Conservation (phyloP, 2,888 invertebrate species). For the Diarsia mendica region DNA sequence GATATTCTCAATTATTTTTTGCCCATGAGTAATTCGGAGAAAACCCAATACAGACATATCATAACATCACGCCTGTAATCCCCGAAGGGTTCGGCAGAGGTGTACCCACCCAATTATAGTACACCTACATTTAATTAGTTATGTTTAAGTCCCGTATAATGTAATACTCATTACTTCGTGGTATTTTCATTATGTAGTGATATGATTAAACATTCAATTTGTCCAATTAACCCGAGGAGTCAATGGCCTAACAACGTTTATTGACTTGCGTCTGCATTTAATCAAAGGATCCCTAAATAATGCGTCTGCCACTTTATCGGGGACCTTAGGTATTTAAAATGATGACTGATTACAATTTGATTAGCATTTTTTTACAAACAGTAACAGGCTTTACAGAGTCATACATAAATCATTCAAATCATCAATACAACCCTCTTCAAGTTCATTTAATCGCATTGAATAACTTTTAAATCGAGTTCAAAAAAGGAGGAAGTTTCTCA, state of each 20-base stretch:
- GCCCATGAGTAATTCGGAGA: background rate
- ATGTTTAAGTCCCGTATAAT: background rate
- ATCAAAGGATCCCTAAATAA: slow-evolving; percentile 20
- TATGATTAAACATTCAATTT: slow-evolving; percentile 3
- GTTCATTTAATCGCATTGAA: too few relatives aligned
- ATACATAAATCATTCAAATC: background rate
- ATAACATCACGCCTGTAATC: background rate
- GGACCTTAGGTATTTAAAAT: slow-evolving; percentile 17
- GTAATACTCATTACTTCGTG: background rate
- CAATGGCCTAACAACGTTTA: slow-evolving; percentile 14
- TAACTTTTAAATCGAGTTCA: too few relatives aligned
- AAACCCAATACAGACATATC: background rate
- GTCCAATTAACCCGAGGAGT: slow-evolving; percentile 27
- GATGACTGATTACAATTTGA: slow-evolving; percentile 19
- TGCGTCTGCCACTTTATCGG: slow-evolving; percentile 20
- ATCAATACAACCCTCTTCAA: background rate
- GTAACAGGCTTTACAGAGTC: background rate
- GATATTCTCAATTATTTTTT: background rate
- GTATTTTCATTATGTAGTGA: background rate
- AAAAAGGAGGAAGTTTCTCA: too few relatives aligned
- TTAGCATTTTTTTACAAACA: background rate
- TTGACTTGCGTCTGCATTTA: slow-evolving; percentile 2
- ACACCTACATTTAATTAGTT: background rate
- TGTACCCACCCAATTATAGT: background rate
- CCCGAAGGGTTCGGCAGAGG: background rate